Percentiles rank a stretch among this genome's conserved stretches.
Conservation (phyloP, 2,113 vertebrate species). For the Leptobrachium ailaonicum region DNA sequence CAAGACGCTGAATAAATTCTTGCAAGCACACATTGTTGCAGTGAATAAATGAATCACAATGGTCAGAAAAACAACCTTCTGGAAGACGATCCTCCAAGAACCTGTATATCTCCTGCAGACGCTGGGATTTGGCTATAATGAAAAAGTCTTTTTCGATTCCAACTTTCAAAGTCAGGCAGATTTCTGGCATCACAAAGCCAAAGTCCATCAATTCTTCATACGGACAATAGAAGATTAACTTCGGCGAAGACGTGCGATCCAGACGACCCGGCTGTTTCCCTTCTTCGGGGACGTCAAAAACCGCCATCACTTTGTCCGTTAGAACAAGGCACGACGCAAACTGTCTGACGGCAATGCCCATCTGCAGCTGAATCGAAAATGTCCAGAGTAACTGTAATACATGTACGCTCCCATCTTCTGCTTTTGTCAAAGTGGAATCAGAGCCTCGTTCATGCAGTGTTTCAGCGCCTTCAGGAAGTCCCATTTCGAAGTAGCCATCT, state of each 20-base stretch:
- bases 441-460: constrained; percentile 44
- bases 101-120: constrained; percentile 74
- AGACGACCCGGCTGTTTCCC: constrained; percentile 64
- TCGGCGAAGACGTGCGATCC: constrained; percentile 71
- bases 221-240: constrained; percentile 70
- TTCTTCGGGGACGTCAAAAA: constrained; percentile 72
- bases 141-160: constrained; percentile 63
- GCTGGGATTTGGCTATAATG: constrained; percentile 76
- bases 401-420: constrained; percentile 55
- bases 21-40: constrained; percentile 64
- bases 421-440: constrained; percentile 2
- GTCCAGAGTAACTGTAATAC: constrained; percentile 79
- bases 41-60: constrained; percentile 57
- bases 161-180: constrained; percentile 77
- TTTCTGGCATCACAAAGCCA: constrained; percentile 77
- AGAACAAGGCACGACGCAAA: constrained; percentile 83
- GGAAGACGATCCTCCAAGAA: constrained; percentile 56
- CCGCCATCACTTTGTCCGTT: constrained; percentile 69
- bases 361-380: constrained; percentile 77
- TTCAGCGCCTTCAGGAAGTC: constrained; percentile 74
- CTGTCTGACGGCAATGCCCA: constrained; percentile 66
- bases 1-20: constrained; percentile 78
- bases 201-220: constrained; percentile 73
- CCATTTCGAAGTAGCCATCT: constrained; percentile 96
- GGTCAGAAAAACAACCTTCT: constrained; percentile 55